Evolutionary conservation across 2,113 vertebrate species (phyloP).

Genomic region (Perca flavescens): DNA sequence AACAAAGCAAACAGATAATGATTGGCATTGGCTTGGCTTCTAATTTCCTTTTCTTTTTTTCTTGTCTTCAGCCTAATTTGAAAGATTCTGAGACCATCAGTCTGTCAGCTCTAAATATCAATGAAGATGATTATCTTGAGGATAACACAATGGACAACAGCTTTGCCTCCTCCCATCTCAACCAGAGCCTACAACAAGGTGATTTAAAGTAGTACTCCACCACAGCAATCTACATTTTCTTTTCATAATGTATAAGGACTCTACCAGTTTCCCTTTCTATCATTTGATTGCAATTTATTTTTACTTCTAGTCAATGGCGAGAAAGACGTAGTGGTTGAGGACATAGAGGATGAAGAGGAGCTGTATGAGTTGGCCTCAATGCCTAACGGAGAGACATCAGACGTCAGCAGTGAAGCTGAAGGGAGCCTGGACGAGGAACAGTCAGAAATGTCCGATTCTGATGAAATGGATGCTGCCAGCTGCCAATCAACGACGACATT

Average conservation of each 20-base stretch:
- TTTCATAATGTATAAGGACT: neutral
- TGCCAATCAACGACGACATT: slow-evolving; percentile 32
- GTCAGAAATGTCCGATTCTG: slow-evolving; percentile 9
- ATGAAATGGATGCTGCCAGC: slow-evolving; percentile 10
- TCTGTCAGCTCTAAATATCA: slow-evolving; percentile 67
- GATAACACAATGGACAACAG: slow-evolving; percentile 58
- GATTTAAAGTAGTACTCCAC: neutral
- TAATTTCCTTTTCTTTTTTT: neutral
- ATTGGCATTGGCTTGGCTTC: neutral
- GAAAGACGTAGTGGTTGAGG: slow-evolving; percentile 23
- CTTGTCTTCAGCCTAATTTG: slow-evolving; percentile 57
- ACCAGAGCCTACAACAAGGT: slow-evolving; percentile 62
- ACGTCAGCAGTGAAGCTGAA: slow-evolving; percentile 49
- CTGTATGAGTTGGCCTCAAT: slow-evolving; percentile 71
- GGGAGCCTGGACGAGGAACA: slow-evolving; percentile 22
- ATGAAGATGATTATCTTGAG: slow-evolving; percentile 71
- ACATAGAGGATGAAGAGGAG: slow-evolving; percentile 71
- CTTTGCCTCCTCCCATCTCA: slow-evolving; percentile 53
- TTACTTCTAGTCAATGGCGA: slow-evolving; percentile 53
- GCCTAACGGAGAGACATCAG: slow-evolving; percentile 32
- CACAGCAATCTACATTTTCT: neutral
- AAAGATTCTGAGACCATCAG: slow-evolving; percentile 75
- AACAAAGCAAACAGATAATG: neutral
- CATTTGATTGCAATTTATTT: neutral
- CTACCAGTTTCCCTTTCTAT: neutral